Evolutionary conservation across 2,888 invertebrate species (phyloP).

Genomic region (Hydrotaea diabolus): DNA sequence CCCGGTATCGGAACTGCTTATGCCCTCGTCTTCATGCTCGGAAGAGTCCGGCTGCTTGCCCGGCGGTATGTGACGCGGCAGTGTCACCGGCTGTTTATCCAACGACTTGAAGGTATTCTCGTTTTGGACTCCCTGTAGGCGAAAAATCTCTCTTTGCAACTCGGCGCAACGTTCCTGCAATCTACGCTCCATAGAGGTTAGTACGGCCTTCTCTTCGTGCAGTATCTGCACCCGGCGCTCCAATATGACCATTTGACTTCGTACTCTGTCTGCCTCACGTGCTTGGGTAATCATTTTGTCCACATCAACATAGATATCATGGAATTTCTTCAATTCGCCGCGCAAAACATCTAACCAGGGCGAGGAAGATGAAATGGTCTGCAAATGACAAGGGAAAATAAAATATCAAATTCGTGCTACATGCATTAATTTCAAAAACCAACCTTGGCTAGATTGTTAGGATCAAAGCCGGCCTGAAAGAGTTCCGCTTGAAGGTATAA

Average conservation of each 20-base stretch:
- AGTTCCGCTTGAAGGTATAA: constrained; percentile 93
- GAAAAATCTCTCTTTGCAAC: constrained; percentile 86
- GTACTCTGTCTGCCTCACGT: constrained; percentile 86
- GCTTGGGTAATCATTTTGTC: constrained; percentile 87
- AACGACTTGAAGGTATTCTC: constrained; percentile 78
- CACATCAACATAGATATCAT: constrained; percentile 89
- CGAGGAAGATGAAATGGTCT: constrained; percentile 86
- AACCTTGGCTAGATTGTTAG: constrained; percentile 81
- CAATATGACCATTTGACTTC: constrained; percentile 86
- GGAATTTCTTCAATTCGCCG: constrained; percentile 88
- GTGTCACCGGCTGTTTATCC: constrained; percentile 77
- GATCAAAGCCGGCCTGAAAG: constrained; percentile 90
- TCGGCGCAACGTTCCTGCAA: constrained; percentile 89
- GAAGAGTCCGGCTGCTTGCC: constrained; percentile 83
- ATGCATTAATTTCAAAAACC: constrained; percentile 32
- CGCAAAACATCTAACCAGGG: constrained; percentile 84
- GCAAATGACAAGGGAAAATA: constrained; percentile 39
- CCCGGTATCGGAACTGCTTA: constrained; percentile 89
- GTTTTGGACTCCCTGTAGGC: constrained; percentile 81
- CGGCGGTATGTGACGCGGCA: constrained; percentile 79
- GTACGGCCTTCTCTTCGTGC: constrained; percentile 89
- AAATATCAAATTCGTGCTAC: neutral
- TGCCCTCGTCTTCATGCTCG: constrained; percentile 93
- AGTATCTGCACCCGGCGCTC: constrained; percentile 89
- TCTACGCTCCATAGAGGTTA: constrained; percentile 87